phyloP scores from a whole-genome alignment of 2,113 vertebrate genomes.

The Rhizomys pruinosus region DNA sequence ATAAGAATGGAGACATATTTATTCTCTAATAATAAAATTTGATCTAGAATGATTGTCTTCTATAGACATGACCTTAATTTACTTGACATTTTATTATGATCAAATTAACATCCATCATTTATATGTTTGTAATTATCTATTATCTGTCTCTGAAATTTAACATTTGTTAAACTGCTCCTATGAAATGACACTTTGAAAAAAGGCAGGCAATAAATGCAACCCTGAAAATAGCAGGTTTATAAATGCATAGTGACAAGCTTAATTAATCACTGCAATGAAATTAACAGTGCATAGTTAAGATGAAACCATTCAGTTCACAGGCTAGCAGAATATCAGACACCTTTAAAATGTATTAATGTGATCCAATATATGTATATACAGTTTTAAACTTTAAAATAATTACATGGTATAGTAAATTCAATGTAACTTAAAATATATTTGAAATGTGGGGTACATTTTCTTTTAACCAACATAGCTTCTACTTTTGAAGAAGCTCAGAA shows the following conservation, averaged over 20 bases:
- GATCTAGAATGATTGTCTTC: constrained; percentile 71
- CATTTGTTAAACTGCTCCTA: constrained; percentile 74
- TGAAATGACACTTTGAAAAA: constrained; percentile 69
- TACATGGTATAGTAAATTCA: constrained; percentile 64
- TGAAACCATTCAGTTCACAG: constrained; percentile 66
- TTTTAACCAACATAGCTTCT: constrained; percentile 14
- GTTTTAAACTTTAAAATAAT: constrained; percentile 63
- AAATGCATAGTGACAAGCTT: constrained; percentile 67
- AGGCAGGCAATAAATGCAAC: constrained; percentile 73
- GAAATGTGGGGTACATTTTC: neutral
- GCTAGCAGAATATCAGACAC: constrained; percentile 64
- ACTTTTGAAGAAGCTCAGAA: neutral
- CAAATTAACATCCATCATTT: constrained; percentile 79
- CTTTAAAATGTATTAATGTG: constrained; percentile 61
- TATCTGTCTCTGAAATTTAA: constrained; percentile 78
- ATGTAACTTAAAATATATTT: constrained; percentile 4
- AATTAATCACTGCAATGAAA: constrained; percentile 82
- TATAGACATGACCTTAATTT: constrained; percentile 74
- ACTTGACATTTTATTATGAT: constrained; percentile 75
- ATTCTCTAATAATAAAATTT: constrained; percentile 70
- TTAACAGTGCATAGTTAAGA: constrained; percentile 77
- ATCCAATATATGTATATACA: constrained; percentile 68
- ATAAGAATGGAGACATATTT: constrained; percentile 47
- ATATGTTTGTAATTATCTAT: constrained; percentile 77
- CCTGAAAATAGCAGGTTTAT: constrained; percentile 73